Conservation (phyloP, 2,888 invertebrate genomes). For the Mesopsocus fuscifrons region DNA sequence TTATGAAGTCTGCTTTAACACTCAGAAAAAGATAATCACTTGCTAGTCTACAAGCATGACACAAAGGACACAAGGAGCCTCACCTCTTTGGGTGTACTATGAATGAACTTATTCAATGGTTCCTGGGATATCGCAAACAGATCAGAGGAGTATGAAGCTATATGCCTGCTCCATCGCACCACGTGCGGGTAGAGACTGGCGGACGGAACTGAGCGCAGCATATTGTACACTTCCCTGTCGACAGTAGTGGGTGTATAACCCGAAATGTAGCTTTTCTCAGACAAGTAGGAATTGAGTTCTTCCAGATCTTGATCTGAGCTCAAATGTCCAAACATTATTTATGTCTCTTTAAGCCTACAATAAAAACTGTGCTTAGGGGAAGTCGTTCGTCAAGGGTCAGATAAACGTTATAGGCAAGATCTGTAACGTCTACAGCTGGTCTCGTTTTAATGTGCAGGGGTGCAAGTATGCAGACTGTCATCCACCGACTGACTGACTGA, state of each 20-base stretch:
- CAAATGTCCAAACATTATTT: constrained; percentile 13
- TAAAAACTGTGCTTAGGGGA: too few species aligned
- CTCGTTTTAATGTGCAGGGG: neutral
- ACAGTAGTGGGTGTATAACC: constrained; percentile 18
- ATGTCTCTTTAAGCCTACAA: too few species aligned
- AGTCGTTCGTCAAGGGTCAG: too few species aligned
- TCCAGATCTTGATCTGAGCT: constrained; percentile 15
- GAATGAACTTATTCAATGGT: neutral
- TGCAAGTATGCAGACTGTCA: neutral
- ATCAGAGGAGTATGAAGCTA: constrained; percentile 16
- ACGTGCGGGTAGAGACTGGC: constrained; percentile 16
- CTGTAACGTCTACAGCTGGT: too few species aligned
- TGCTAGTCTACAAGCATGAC: too few species aligned
- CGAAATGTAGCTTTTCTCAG: constrained; percentile 19
- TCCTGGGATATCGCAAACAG: neutral
- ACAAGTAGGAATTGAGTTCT: constrained; percentile 17
- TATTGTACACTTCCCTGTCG: constrained; percentile 17
- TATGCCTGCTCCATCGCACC: constrained; percentile 19
- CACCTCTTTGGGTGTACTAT: neutral
- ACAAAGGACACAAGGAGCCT: too few species aligned
- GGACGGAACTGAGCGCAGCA: constrained; percentile 11
- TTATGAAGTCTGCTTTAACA: too few species aligned
- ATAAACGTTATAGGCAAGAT: too few species aligned
- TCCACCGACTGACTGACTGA: neutral
- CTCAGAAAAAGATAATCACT: too few species aligned